Evolutionary conservation across 2,797 vertebrate species (phyloP).

Genomic region (Chelon auratus): DNA sequence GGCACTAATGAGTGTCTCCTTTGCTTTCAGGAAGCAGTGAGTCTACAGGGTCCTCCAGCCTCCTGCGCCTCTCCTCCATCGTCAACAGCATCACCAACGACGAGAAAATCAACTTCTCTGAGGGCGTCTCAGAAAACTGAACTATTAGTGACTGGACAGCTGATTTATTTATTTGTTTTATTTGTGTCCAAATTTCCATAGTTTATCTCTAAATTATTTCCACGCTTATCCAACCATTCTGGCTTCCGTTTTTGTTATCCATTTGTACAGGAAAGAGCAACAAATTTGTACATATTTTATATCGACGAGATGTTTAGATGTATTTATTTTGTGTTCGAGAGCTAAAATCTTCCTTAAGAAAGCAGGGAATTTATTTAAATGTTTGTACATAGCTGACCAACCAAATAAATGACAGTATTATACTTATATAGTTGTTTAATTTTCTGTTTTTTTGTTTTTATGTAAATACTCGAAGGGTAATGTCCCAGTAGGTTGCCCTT

Average conservation of each 20-base stretch:
- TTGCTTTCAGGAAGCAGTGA: constrained; percentile 78
- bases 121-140: constrained; percentile 79
- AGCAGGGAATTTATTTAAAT: constrained; percentile 62
- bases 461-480: not conserved
- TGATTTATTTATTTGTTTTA: not conserved
- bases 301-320: constrained; percentile 77
- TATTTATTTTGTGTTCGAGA: constrained; percentile 87
- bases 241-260: constrained; percentile 45
- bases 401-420: constrained; percentile 57
- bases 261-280: constrained; percentile 55
- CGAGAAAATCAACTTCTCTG: constrained; percentile 82
- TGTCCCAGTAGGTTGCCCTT: not conserved
- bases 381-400: constrained; percentile 71
- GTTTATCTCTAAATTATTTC: constrained; percentile 51
- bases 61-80: constrained; percentile 95
- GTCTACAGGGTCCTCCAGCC: constrained; percentile 91
- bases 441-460: not conserved
- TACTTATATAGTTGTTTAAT: constrained; percentile 36
- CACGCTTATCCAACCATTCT: constrained; percentile 52
- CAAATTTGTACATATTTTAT: constrained; percentile 84
- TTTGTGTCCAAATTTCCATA: constrained; percentile 42
- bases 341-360: constrained; percentile 32
- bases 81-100: constrained; percentile 96
- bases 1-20: not conserved
- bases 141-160: not conserved